Base-by-base conservation (phyloP, 2,797 vertebrate species). In the Ibycter americanus region DNA sequence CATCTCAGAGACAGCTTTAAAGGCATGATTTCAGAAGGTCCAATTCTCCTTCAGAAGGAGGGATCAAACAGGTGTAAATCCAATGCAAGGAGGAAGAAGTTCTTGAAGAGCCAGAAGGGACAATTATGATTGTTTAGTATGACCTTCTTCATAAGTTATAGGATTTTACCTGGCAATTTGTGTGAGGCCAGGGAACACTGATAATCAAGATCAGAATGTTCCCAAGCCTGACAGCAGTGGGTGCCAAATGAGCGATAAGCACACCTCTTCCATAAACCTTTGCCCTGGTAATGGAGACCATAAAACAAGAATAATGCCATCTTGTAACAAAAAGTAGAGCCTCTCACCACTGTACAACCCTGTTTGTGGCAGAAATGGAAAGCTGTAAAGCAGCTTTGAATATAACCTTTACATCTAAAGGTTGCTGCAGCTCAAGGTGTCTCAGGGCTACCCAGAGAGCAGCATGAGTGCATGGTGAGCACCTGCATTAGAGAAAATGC, bases 231-330 rank as follows among this genome's bases (percentile, higher is more conserved):
- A 65, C 34, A 80, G 58, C 42, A 38, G 7, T 0, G 0, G 8
- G 32, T 91, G 83, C 72, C 66, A 94, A 93, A 46, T 31, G 51
- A 83, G 58, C 0, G 0, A 36, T 23, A 59, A 46, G 29, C 62
- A 88, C 68, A 83, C 89, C 87, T 88, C 68, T 92, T 71, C 85
- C 93, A 70, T 51, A 88, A 95, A 91, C 51, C 71, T 94, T 85
- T 87, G 71, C 25, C 59, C 70, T 66, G 52, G 47, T 22, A 72
- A 77, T 17, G 61, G 42, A 81, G 65, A 47, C n/a, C 87, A 84
- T 72, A 89, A 93, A 90, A 76, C 31, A 81, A 49, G 65, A 93
- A 72, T 61, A 83, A 86, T 21, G 11, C 36, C 36, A 25, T 81
- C 61, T 80, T 8, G 2, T 46, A 70, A 55, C 23, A 74, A 82